Percentiles rank a stretch among this genome's conserved stretches.
phyloP scores from a whole-genome alignment of 1,140 invertebrate species.

The Samia ricini region DNA sequence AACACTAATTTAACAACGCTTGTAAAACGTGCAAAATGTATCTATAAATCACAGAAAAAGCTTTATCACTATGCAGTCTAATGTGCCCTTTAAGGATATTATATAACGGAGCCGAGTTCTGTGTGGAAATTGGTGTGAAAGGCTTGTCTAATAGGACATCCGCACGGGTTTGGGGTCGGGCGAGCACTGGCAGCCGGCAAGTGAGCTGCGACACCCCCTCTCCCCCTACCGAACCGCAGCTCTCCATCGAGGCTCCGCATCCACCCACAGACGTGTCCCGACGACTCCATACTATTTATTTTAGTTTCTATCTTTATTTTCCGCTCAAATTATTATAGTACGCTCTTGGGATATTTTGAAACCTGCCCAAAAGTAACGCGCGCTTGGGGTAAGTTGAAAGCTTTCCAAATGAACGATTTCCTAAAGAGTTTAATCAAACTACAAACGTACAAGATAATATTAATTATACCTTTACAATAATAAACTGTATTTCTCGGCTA shows the following conservation, averaged over 20 bases:
- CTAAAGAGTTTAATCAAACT: too few species aligned
- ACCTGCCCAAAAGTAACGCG: not conserved
- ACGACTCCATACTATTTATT: slow-evolving; percentile 7
- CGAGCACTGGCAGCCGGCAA: slow-evolving; percentile 61
- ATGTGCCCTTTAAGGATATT: slow-evolving; percentile 51
- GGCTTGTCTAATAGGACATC: slow-evolving; percentile 56
- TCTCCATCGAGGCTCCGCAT: not conserved
- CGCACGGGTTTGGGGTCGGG: slow-evolving; percentile 64
- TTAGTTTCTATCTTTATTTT: not conserved
- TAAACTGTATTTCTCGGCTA: too few species aligned
- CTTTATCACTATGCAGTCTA: slow-evolving; percentile 67
- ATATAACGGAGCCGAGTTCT: slow-evolving; percentile 67
- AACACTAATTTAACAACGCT: slow-evolving; percentile 63
- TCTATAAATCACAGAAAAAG: slow-evolving; percentile 72
- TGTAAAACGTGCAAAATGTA: slow-evolving; percentile 70
- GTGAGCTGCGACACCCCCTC: slow-evolving; percentile 21
- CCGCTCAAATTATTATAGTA: not conserved
- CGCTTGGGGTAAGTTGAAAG: not conserved
- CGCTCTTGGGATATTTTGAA: not conserved
- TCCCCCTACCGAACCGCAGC: slow-evolving; percentile 17
- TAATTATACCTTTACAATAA: too few species aligned
- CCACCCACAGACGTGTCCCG: slow-evolving; percentile 8
- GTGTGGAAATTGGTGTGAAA: slow-evolving; percentile 48
- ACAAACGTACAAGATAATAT: too few species aligned
- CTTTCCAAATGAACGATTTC: not conserved